Conservation (phyloP, 1,140 invertebrate genomes). For the Eupristina koningsbergeri region DNA sequence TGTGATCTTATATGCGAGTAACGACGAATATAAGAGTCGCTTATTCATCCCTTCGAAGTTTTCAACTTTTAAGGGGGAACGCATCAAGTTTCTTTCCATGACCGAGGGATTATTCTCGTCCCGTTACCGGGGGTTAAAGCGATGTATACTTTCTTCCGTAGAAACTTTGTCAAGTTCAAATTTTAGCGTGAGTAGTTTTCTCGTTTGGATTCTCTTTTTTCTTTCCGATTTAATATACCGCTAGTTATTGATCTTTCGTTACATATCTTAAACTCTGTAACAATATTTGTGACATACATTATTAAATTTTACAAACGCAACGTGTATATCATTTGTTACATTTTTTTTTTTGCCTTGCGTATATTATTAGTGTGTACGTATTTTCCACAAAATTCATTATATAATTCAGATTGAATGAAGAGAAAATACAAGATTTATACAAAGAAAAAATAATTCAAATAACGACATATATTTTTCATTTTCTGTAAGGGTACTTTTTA, state of each 20-base stretch:
- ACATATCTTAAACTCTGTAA: neutral
- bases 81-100: neutral
- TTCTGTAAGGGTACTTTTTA: too few relatives aligned
- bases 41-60: constrained; percentile 38
- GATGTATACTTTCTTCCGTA: neutral
- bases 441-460: too few relatives aligned
- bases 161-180: constrained; percentile 21
- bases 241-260: neutral
- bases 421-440: neutral
- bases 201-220: neutral
- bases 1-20: constrained; percentile 8
- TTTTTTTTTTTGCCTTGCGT: neutral
- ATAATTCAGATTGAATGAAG: neutral
- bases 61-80: neutral
- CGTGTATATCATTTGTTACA: neutral
- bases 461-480: too few relatives aligned
- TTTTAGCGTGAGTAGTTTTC: neutral
- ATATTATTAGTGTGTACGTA: neutral
- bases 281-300: neutral
- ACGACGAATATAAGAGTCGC: constrained; percentile 22
- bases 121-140: neutral
- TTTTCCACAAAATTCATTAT: neutral
- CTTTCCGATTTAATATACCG: neutral
- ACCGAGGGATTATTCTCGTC: neutral
- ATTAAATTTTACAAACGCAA: neutral